phyloP scores from a whole-genome alignment of 2,888 invertebrate genomes.

The Acanthoscelides obtectus region DNA sequence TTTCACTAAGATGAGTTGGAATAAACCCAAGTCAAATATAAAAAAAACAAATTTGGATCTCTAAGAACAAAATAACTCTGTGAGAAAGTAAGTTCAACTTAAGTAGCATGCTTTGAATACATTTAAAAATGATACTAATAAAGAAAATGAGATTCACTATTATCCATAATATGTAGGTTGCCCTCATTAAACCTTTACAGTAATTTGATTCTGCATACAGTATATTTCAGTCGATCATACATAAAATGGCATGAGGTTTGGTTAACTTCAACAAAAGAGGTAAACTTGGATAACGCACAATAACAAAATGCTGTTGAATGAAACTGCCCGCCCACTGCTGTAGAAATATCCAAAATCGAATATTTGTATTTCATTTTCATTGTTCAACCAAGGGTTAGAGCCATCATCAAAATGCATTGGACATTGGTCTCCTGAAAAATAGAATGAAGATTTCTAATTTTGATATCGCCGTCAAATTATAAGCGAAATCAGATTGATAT shows the following conservation, averaged over 20 bases:
- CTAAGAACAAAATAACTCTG: too few relatives aligned
- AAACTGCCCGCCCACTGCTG: constrained; percentile 5
- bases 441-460: constrained; percentile 10
- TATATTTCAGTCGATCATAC: too few relatives aligned
- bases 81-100: too few relatives aligned
- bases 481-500: background rate
- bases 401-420: constrained; percentile 98
- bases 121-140: too few relatives aligned
- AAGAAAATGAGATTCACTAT: too few relatives aligned
- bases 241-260: background rate
- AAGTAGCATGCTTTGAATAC: too few relatives aligned
- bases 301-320: background rate
- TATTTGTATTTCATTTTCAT: constrained; percentile 68
- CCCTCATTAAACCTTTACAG: too few relatives aligned
- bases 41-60: too few relatives aligned
- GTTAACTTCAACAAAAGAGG: background rate
- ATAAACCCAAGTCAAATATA: too few relatives aligned
- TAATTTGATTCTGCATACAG: too few relatives aligned
- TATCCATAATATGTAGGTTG: too few relatives aligned
- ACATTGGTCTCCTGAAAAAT: constrained; percentile 76
- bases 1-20: too few relatives aligned
- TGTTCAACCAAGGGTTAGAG: constrained; percentile 73
- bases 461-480: background rate
- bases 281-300: background rate
- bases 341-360: constrained; percentile 54